Percentiles rank a stretch among this genome's conserved stretches.
Evolutionary conservation across 1,140 invertebrate genomes (phyloP).

Genomic region (Ditylenchus dipsaci): DNA sequence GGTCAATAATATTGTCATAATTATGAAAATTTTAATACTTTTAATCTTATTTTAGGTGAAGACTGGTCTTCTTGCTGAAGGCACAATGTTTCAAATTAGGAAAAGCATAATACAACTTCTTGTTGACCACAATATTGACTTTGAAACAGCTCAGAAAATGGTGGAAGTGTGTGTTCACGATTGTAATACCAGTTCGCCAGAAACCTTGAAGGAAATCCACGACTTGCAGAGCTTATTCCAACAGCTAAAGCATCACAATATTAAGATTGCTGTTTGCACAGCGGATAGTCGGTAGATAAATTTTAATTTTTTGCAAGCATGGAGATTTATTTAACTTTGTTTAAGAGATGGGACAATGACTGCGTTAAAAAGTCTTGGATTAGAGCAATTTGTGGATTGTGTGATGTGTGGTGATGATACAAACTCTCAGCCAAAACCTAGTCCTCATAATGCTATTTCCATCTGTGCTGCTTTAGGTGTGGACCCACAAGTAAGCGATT

Average conservation of each 20-base stretch:
- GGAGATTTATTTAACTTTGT: not conserved
- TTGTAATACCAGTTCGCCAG: constrained; percentile 43
- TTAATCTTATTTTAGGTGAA: constrained; percentile 49
- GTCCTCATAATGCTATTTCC: constrained; percentile 60
- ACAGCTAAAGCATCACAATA: constrained; percentile 57
- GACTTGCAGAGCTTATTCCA: constrained; percentile 60
- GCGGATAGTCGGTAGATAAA: constrained; percentile 59
- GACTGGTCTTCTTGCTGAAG: constrained; percentile 62
- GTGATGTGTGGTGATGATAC: constrained; percentile 62
- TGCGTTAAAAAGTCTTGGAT: constrained; percentile 54
- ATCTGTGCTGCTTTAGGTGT: constrained; percentile 60
- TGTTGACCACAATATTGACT: constrained; percentile 56
- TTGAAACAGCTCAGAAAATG: constrained; percentile 37
- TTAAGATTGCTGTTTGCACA: constrained; percentile 63
- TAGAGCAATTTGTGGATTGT: constrained; percentile 57
- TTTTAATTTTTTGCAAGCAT: no score
- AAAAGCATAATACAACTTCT: constrained; percentile 57
- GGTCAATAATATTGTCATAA: constrained; percentile 11
- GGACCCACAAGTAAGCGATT: constrained; percentile 49
- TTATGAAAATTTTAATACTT: not conserved
- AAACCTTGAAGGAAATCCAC: constrained; percentile 58
- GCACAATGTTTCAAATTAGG: constrained; percentile 58
- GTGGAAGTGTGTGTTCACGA: constrained; percentile 39
- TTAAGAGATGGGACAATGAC: constrained; percentile 57
- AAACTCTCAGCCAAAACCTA: constrained; percentile 60